These are phyloP conservation scores for Trogon surrucura DNA, from an alignment of 2,113 vertebrate genomes.

Conservation along the genomic window DNA sequence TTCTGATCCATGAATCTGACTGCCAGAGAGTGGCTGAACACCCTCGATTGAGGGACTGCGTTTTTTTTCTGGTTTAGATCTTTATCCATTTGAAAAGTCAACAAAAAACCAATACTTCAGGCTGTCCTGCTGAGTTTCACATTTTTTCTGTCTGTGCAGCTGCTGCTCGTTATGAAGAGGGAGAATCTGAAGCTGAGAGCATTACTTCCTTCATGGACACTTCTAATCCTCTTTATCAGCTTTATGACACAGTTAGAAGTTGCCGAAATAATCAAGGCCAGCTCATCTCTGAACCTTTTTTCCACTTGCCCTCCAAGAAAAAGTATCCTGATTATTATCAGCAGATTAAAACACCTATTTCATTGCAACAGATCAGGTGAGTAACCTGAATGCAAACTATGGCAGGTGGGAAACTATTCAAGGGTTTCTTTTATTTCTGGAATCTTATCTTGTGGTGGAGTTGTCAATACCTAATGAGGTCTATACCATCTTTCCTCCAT, in stretches of 20 bases:
- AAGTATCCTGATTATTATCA: conserved; percentile 98
- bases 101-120: neutral
- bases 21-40: neutral
- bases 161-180: conserved; percentile 90
- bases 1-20: neutral
- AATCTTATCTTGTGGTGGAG: neutral
- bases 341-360: conserved; percentile 93
- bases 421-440: neutral
- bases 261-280: conserved; percentile 95
- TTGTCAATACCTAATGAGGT: neutral
- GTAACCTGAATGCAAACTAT: neutral
- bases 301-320: conserved; percentile 96
- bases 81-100: neutral
- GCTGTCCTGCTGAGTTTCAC: neutral
- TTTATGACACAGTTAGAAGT: conserved; percentile 93
- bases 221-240: conserved; percentile 94
- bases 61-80: neutral
- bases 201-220: conserved; percentile 94
- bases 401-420: neutral
- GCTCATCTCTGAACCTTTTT: conserved; percentile 95
- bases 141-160: conserved; percentile 59
- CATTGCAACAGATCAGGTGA: conserved; percentile 95
- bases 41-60: neutral
- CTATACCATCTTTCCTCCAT: neutral
- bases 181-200: conserved; percentile 94